Evolutionary conservation across 2,797 vertebrate species (phyloP).

Genomic region (Syngnathus acus): DNA sequence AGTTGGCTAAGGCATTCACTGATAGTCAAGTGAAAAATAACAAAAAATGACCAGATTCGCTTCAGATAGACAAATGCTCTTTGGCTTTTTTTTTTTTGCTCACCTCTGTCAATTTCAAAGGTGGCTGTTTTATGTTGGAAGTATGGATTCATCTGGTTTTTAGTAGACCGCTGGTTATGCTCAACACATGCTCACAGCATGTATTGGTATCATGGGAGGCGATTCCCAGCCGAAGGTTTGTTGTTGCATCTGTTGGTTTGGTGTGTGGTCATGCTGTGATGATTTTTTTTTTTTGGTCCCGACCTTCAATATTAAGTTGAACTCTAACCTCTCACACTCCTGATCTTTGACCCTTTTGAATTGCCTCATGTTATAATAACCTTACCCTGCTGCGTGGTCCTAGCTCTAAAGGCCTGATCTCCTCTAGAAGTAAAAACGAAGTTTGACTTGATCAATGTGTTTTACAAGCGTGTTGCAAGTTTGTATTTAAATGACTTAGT

Average conservation of each 20-base stretch:
- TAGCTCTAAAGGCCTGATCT: background rate
- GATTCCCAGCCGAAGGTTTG: slow-evolving; percentile 11
- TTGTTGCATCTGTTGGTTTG: slow-evolving; percentile 17
- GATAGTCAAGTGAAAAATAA: too few relatives aligned
- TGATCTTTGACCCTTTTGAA: slow-evolving; percentile 36
- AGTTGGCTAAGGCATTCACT: background rate
- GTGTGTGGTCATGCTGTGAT: slow-evolving; percentile 14
- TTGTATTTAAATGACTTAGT: too few relatives aligned
- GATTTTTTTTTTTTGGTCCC: slow-evolving; percentile 10
- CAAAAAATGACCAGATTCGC: too few relatives aligned
- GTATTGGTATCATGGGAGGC: slow-evolving; percentile 5
- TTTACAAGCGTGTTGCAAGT: background rate
- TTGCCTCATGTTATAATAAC: slow-evolving; percentile 10
- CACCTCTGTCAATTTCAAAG: slow-evolving; percentile 10
- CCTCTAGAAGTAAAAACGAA: background rate
- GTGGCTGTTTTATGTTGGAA: slow-evolving; percentile 33
- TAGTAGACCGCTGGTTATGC: background rate
- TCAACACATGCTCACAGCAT: slow-evolving; percentile 46
- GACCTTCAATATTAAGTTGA: slow-evolving; percentile 25
- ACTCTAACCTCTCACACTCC: slow-evolving; percentile 29
- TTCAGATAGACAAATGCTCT: slow-evolving; percentile 4
- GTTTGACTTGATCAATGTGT: background rate
- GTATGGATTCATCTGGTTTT: slow-evolving; percentile 39
- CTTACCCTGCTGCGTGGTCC: slow-evolving; percentile 31
- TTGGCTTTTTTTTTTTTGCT: background rate